A percentile compares a stretch with the other conserved stretches of the same genome.
Conservation (phyloP, 2,113 vertebrate genomes). For the Daubentonia madagascariensis region DNA sequence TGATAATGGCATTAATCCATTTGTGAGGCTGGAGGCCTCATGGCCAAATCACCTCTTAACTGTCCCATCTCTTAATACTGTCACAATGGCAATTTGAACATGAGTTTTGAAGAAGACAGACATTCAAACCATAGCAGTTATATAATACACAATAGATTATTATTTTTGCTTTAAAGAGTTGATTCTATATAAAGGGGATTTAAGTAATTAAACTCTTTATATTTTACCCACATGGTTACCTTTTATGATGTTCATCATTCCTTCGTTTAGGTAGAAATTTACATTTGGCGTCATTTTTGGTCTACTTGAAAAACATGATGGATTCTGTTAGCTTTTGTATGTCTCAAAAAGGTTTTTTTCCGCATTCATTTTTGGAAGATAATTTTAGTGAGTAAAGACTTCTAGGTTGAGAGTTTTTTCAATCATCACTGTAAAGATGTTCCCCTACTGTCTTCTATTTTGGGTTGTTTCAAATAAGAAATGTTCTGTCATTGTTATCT, state of each 20-base stretch:
- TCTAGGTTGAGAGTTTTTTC: not conserved
- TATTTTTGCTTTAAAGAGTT: not conserved
- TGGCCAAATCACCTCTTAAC: not conserved
- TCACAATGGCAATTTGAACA: not conserved
- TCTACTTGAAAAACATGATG: not conserved
- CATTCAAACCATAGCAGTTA: not conserved
- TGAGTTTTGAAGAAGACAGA: not conserved
- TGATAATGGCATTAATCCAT: not conserved
- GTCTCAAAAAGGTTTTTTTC: not conserved
- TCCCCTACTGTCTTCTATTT: not conserved
- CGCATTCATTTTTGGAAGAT: not conserved
- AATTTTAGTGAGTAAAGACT: not conserved
- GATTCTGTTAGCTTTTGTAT: not conserved
- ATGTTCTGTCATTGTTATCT: not conserved
- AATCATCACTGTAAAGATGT: not conserved
- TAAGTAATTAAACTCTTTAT: not conserved
- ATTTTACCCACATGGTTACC: not conserved
- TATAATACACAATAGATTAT: not conserved
- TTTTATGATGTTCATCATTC: not conserved
- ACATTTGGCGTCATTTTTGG: not conserved
- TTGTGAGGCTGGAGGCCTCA: not conserved
- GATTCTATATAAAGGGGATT: not conserved
- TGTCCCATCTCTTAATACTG: not conserved
- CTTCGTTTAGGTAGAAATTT: not conserved
- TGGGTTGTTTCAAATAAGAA: not conserved